Base-by-base conservation (phyloP, 2,888 invertebrate species). In the Tiliacea citrago region DNA sequence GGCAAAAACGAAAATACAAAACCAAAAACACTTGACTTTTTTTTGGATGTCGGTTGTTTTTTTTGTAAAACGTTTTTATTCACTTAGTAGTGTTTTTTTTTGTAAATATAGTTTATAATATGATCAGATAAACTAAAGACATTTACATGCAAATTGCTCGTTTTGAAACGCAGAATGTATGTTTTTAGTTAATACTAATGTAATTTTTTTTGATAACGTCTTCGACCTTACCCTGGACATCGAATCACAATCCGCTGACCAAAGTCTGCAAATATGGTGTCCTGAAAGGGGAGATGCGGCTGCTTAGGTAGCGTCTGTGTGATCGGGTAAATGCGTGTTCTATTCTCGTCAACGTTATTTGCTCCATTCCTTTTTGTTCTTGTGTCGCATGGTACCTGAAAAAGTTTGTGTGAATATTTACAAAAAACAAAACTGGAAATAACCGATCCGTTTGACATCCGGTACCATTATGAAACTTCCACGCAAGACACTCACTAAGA, bases 211-310 rank as follows among this genome's bases (percentile, higher is more conserved):
- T 42, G 3, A 18, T 55, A 29, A 45, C 21, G n/a, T 61, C 1
- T 60, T 10, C 21, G 29, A 29, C 21, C 78, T 80, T 82, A 93
- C 94, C 94, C 93, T 2, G 92, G 92, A 73, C 94, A 94, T 35
- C 77, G 81, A 3, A 94, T 70, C 2, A 79, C 71, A 5, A 91
- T 35, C 2, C 60, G 77, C 4, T 90, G 79, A 18, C 91, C 91
- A 6, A 84, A 81, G 0, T 85, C 73, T 0, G 81, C 91, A 58
- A 91, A 93, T n/a, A 91, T 58, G 2, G 90, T 89, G 18, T 86
- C 85, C 12, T 88, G 81, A 2, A 61, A 78, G 0, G 91, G 87
- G 13, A 84, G 68, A 10, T 91, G 91, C 0, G 90, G 90, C 65
- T 90, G 91, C 6, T 77, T 75, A 2, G 92, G 92, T 35, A 82